Evolutionary conservation across 2,113 vertebrate species (phyloP).

Genomic region (Sterna hirundo): DNA sequence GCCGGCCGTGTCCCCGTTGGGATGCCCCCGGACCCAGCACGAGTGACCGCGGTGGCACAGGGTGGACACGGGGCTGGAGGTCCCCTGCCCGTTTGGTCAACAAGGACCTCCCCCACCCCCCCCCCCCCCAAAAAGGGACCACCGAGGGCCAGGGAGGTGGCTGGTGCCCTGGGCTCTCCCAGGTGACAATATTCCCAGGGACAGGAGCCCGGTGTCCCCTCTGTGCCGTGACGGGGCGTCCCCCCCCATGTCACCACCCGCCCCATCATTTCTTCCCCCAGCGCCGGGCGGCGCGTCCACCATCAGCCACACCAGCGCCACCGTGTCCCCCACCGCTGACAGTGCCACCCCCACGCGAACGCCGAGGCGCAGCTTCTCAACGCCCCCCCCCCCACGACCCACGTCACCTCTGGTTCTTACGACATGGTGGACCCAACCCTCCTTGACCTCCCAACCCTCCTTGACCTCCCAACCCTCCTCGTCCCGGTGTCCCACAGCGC

Average conservation of each 20-base stretch:
- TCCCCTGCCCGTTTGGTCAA: background rate
- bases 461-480: background rate
- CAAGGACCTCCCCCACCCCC: accelerated
- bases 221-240: background rate
- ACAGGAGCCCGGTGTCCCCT: background rate
- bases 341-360: background rate
- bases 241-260: background rate
- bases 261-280: accelerated
- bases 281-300: accelerated
- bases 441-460: background rate
- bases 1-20: accelerated
- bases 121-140: background rate
- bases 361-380: background rate
- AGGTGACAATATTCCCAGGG: background rate
- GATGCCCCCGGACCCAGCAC: background rate
- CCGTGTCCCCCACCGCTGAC: accelerated
- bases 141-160: accelerated
- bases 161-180: background rate
- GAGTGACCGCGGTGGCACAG: background rate
- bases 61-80: background rate
- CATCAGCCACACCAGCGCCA: background rate
- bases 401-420: accelerated
- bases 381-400: background rate
- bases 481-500: background rate
- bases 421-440: background rate